A percentile compares a stretch with the other conserved stretches of the same genome.
Evolutionary conservation across 2,888 invertebrate species (phyloP).

Genomic region (Nephrotoma guestfalica): DNA sequence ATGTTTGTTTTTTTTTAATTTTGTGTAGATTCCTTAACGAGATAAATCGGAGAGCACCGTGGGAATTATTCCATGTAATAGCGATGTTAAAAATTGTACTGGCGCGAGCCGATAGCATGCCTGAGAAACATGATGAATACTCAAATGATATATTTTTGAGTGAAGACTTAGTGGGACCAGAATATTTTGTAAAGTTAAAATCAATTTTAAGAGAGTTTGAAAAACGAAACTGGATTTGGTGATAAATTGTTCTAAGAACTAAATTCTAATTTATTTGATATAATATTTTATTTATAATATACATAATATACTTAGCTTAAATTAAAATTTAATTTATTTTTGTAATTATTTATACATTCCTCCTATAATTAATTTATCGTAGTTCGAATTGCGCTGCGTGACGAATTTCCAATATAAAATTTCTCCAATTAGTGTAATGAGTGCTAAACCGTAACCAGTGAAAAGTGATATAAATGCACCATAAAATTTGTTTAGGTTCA

Average conservation of each 20-base stretch:
- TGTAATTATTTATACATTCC: not conserved
- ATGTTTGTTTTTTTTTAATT: constrained; percentile 6
- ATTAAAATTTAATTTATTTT: not conserved
- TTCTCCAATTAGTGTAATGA: constrained; percentile 43
- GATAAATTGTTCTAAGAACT: not conserved
- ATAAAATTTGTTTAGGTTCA: constrained; percentile 63
- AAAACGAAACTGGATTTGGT: constrained; percentile 25
- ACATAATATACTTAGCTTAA: not conserved
- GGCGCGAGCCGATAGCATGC: constrained; percentile 33
- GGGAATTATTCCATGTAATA: constrained; percentile 34
- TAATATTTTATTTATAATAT: not conserved
- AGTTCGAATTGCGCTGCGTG: constrained; percentile 50
- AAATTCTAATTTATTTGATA: not conserved
- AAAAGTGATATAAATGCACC: constrained; percentile 60
- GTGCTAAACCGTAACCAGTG: constrained; percentile 49
- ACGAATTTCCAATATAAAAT: constrained; percentile 49
- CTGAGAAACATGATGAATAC: constrained; percentile 31
- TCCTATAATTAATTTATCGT: constrained; percentile 43
- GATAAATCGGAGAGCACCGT: constrained; percentile 29
- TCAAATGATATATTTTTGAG: constrained; percentile 28
- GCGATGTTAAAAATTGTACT: constrained; percentile 36
- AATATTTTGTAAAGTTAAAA: constrained; percentile 25
- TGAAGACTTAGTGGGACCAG: constrained; percentile 24
- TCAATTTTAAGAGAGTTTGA: constrained; percentile 24
- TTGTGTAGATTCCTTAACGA: constrained; percentile 28